Evolutionary conservation across 2,888 invertebrate species (phyloP).

Genomic region (Neria commutata): DNA sequence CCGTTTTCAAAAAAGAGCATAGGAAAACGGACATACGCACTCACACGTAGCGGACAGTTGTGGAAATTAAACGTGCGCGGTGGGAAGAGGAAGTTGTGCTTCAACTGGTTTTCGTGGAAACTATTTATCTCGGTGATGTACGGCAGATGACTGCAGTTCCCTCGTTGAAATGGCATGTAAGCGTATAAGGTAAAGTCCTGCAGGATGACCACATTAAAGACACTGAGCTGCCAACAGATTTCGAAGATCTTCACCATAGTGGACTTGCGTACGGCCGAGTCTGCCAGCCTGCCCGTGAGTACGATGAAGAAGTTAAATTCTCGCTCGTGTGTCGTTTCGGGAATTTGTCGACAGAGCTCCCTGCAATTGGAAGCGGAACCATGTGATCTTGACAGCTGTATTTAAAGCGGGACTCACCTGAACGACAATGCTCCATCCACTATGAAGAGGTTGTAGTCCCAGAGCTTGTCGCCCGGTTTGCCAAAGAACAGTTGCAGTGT

Average conservation of each 20-base stretch:
- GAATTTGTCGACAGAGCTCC: conserved; percentile 31
- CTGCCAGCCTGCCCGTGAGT: conserved; percentile 27
- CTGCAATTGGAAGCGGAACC: too few relatives aligned
- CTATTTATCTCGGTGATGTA: conserved; percentile 35
- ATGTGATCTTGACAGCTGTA: too few relatives aligned
- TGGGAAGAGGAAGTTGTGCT: conserved; percentile 39
- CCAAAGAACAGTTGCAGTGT: conserved; percentile 39
- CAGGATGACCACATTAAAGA: conserved; percentile 47
- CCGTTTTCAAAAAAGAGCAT: conserved; percentile 46
- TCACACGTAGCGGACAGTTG: conserved; percentile 44
- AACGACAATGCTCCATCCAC: conserved; percentile 42
- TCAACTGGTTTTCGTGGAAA: conserved; percentile 30
- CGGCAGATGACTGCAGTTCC: conserved; percentile 26
- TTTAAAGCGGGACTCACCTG: conserved; percentile 39
- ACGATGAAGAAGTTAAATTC: conserved; percentile 47
- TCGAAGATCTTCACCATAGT: conserved; percentile 38
- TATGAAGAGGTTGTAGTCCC: conserved; percentile 45
- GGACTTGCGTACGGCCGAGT: background rate
- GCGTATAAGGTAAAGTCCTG: too few relatives aligned
- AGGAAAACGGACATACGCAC: conserved; percentile 39
- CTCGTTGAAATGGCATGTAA: conserved; percentile 32
- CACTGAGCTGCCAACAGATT: conserved; percentile 33
- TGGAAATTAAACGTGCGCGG: conserved; percentile 33
- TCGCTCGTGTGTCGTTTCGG: conserved; percentile 36
- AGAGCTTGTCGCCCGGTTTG: conserved; percentile 29